Conservation (phyloP, 2,797 vertebrate species). For the Tangara arthus region DNA sequence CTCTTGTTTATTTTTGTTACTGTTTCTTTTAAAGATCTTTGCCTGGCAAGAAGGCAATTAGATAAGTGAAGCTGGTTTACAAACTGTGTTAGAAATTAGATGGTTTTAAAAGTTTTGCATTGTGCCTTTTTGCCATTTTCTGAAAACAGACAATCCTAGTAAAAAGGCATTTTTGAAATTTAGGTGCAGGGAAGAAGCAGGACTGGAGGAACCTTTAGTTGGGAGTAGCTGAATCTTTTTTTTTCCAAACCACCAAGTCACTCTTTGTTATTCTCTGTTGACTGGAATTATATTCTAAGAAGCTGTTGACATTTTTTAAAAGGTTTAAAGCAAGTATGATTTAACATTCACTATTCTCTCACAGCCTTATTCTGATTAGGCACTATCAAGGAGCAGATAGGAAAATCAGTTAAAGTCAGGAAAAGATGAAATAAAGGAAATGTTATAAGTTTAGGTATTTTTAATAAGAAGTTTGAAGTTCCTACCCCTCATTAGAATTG, state of each 20-base stretch:
- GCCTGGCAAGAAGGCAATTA: not conserved
- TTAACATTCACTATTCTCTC: constrained; percentile 8
- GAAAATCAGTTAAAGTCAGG: not conserved
- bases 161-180: not conserved
- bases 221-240: not conserved
- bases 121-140: not conserved
- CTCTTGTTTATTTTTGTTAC: not conserved
- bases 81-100: not conserved
- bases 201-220: not conserved
- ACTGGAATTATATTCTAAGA: not conserved
- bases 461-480: not conserved
- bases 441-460: not conserved
- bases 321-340: constrained; percentile 4
- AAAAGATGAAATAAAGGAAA: not conserved
- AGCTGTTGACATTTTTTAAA: not conserved
- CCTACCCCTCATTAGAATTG: constrained; percentile 3
- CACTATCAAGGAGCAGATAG: not conserved
- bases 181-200: not conserved
- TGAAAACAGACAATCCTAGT: not conserved
- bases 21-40: not conserved
- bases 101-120: not conserved
- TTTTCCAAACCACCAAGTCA: not conserved
- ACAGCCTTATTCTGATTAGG: not conserved
- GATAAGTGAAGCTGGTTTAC: not conserved
- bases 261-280: not conserved